phyloP scores from a whole-genome alignment of 2,113 vertebrate species.

The Phaethornis superciliosus region DNA sequence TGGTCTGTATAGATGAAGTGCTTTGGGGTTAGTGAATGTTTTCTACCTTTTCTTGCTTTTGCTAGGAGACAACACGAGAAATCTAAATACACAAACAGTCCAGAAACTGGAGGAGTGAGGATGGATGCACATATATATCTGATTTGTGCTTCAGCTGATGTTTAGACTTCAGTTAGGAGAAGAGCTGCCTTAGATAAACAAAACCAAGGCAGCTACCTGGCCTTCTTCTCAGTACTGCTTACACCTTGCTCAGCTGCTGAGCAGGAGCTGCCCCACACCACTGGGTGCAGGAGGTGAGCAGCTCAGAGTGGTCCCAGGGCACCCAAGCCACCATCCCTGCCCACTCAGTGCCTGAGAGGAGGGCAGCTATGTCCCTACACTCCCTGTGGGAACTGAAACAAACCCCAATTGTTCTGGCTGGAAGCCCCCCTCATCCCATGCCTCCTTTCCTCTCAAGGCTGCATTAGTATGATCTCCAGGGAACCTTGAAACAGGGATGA shows the following conservation, averaged over 20 bases:
- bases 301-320: fast-evolving
- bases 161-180: not conserved
- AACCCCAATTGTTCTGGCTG: not conserved
- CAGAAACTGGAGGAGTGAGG: not conserved
- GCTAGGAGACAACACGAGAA: not conserved
- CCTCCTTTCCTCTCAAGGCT: not conserved
- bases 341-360: not conserved
- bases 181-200: not conserved
- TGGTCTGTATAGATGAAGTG: not conserved
- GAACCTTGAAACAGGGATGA: not conserved
- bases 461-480: not conserved
- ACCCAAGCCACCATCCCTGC: not conserved
- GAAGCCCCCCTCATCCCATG: not conserved
- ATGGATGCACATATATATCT: too few species aligned
- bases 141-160: not conserved
- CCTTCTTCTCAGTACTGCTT: not conserved
- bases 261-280: not conserved
- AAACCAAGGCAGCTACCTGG: not conserved
- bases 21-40: not conserved
- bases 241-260: not conserved
- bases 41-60: not conserved
- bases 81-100: not conserved
- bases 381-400: not conserved
- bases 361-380: not conserved
- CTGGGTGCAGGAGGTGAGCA: not conserved